These are phyloP conservation scores for Pseudomyrmex concolor DNA, from an alignment of 1,140 invertebrate species.

Conservation along the genomic window DNA sequence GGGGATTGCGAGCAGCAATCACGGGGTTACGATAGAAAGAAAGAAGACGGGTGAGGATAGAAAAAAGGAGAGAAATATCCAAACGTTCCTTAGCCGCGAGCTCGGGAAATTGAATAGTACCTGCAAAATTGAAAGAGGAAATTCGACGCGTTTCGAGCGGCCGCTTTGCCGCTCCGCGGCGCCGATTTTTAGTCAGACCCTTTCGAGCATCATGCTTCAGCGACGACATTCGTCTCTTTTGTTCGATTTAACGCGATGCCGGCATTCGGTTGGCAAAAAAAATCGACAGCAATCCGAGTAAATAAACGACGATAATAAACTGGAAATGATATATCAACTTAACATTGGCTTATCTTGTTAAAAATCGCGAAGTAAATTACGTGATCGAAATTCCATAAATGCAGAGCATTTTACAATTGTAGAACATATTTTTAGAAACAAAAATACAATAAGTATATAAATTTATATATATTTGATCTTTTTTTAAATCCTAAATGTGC, in stretches of 20 bases:
- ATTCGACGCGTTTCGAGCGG: slow-evolving; percentile 73
- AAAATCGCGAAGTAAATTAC: slow-evolving; percentile 21
- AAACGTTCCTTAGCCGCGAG: slow-evolving; percentile 63
- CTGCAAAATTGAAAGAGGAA: slow-evolving; percentile 78
- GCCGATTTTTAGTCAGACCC: slow-evolving; percentile 54
- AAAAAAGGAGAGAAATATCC: slow-evolving; percentile 57
- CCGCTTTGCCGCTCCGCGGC: slow-evolving; percentile 64
- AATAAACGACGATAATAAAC: not conserved
- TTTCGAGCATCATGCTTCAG: not conserved
- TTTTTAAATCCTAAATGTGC: not conserved
- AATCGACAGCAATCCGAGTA: slow-evolving; percentile 21
- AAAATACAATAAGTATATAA: no score
- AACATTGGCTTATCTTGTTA: not conserved
- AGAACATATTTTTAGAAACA: no score
- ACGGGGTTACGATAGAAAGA: slow-evolving; percentile 59
- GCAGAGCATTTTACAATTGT: no score
- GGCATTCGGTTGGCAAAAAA: not conserved
- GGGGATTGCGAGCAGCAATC: slow-evolving; percentile 75
- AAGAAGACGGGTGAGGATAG: slow-evolving; percentile 39
- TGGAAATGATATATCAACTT: slow-evolving; percentile 38
- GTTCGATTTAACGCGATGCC: slow-evolving; percentile 18
- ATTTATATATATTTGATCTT: no score
- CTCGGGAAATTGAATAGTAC: slow-evolving; percentile 79
- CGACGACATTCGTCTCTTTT: slow-evolving; percentile 9
- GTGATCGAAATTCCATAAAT: not conserved